A percentile compares a stretch with the other conserved stretches of the same genome.
phyloP scores from a whole-genome alignment of 2,797 vertebrate species.

The Manis javanica region DNA sequence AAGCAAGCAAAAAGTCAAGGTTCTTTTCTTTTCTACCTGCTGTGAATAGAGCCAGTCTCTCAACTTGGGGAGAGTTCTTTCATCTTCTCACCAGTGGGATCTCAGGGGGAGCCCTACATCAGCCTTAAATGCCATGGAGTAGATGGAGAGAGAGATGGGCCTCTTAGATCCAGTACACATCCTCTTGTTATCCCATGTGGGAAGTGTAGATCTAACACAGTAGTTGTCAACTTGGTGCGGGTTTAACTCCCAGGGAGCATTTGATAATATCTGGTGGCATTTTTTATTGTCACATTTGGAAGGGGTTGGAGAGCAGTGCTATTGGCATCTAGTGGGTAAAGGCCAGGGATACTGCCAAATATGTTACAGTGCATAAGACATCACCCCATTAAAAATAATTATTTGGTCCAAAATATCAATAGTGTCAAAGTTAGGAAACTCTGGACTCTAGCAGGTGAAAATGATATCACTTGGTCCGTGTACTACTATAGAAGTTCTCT shows the following conservation, averaged over 20 bases:
- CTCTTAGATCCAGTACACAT: neutral
- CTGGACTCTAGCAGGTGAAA: neutral
- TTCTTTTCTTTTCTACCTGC: neutral
- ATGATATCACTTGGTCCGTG: neutral
- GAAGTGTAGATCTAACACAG: neutral
- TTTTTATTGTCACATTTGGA: neutral
- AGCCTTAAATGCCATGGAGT: neutral
- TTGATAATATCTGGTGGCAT: neutral
- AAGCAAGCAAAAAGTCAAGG: neutral
- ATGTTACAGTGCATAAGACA: neutral
- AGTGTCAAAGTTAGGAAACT: neutral
- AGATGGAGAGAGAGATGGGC: neutral
- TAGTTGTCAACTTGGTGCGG: neutral
- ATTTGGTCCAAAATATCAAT: neutral
- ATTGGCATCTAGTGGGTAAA: neutral
- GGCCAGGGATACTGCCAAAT: neutral
- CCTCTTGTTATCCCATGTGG: neutral
- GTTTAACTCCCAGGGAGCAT: neutral
- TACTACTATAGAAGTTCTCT: neutral
- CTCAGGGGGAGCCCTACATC: neutral
- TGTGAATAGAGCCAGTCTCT: neutral
- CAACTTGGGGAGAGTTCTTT: neutral
- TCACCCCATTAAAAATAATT: neutral
- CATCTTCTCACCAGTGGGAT: neutral
- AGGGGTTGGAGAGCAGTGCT: neutral